These are phyloP conservation scores for Drosophila auraria DNA, from an alignment of 1,140 invertebrate genomes.

Conservation along the genomic window DNA sequence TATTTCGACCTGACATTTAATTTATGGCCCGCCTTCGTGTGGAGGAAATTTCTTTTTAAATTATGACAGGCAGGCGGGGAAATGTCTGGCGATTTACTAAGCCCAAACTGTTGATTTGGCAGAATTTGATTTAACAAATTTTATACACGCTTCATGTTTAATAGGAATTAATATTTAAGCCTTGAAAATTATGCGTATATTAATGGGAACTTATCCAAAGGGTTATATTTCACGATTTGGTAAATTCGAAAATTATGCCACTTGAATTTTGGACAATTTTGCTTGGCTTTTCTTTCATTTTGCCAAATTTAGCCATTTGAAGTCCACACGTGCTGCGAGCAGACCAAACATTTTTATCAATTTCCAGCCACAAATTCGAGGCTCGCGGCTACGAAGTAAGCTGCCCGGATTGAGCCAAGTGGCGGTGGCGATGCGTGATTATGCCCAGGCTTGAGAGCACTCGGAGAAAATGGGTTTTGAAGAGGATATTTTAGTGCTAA, in stretches of 20 bases:
- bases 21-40: slow-evolving; percentile 54
- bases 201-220: background rate
- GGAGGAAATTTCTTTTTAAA: slow-evolving; percentile 8
- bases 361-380: slow-evolving; percentile 38
- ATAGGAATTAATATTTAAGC: background rate
- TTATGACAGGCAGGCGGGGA: slow-evolving; percentile 16
- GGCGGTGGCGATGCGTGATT: slow-evolving; percentile 56
- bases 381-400: slow-evolving; percentile 51
- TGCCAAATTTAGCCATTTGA: slow-evolving; percentile 60
- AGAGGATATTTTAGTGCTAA: background rate
- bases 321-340: slow-evolving; percentile 36
- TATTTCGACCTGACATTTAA: slow-evolving; percentile 30
- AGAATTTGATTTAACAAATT: slow-evolving; percentile 1
- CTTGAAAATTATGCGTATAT: background rate
- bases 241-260: background rate
- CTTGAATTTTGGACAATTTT: background rate
- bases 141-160: background rate
- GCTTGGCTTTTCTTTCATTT: background rate
- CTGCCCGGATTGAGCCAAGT: slow-evolving; percentile 71
- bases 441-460: slow-evolving; percentile 27
- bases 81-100: slow-evolving; percentile 27
- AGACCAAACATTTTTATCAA: slow-evolving; percentile 69
- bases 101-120: slow-evolving; percentile 23
- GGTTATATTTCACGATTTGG: background rate
- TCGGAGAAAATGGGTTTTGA: background rate